phyloP scores from a whole-genome alignment of 2,888 invertebrate genomes.

The Agonum fuliginosum region DNA sequence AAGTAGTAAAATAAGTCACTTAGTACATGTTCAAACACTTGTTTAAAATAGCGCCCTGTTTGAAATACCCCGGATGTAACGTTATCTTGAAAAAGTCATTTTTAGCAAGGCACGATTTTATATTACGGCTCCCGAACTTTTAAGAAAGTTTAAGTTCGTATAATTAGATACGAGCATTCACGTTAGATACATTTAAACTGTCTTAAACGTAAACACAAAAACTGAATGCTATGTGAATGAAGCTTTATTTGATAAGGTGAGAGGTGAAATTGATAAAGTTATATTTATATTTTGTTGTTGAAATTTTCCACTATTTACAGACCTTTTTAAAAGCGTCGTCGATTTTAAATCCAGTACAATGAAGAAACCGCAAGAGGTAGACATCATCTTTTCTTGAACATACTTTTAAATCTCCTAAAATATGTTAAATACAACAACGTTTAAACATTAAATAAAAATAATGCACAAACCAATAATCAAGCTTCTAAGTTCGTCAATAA shows the following conservation, averaged over 20 bases:
- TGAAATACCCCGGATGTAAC: too few species aligned
- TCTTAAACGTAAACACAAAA: too few species aligned
- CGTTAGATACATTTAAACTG: too few species aligned
- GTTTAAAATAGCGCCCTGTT: too few species aligned
- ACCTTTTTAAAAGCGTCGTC: conserved; percentile 69
- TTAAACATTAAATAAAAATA: background rate
- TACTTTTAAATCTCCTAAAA: conserved; percentile 29
- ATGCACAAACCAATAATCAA: conserved; percentile 61
- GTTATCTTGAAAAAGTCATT: too few species aligned
- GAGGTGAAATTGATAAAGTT: conserved; percentile 30
- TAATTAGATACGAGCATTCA: too few species aligned
- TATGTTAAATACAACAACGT: background rate
- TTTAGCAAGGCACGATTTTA: too few species aligned
- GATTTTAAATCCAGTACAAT: conserved; percentile 68
- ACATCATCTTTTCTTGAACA: conserved; percentile 67
- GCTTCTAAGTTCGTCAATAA: conserved; percentile 59
- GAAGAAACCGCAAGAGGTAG: conserved; percentile 69
- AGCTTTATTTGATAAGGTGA: background rate
- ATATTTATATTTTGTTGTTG: background rate
- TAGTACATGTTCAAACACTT: too few species aligned
- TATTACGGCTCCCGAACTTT: too few species aligned
- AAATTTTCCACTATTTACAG: conserved; percentile 56
- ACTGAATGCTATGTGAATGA: background rate
- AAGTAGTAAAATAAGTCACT: too few species aligned
- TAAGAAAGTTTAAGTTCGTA: too few species aligned